Evolutionary conservation across 92 coral and sea anemone genomes (phyloP), one percentile per base, ranked within the genome.

Genomic region (Hydrozoanthus gracilis): DNA sequence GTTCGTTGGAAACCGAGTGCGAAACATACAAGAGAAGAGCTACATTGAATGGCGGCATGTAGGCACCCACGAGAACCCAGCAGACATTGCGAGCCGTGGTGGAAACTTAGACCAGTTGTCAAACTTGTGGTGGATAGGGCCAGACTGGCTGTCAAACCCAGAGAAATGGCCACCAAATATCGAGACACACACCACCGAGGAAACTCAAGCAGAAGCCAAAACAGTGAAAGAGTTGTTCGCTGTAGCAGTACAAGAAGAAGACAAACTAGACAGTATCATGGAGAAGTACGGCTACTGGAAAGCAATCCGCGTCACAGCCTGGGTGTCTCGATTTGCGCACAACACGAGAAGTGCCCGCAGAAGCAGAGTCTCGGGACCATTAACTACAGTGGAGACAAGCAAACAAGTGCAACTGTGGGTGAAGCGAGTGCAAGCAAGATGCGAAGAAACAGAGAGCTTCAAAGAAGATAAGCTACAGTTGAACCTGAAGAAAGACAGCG

Each of bases 71-170:
- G 90, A 91, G 51, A 91, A 91, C 86, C 94, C 93, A 76, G 91
- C 89, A 65, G 92, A 92, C 67, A 77, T 87, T 86, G 92, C 87
- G 67, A 89, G 93, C 88, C 84, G 87, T 39, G 90, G 92, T 58
- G 95, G 93, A 44, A 70, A 27, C 77, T 86, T 92, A 47, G 51
- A 74, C 82, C 75, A 84, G 67, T 83, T 73, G 62, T 47, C 55
- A 61, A 79, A 44, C 66, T 73, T 92, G 65, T 88, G 95, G 92
- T 92, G 95, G 95, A 67, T 74, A 62, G 95, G 95, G 39, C 93
- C 93, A 66, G 91, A 74, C 56, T 92, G 93, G 95, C 89, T 90
- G 44, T 71, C 85, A 75, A 86, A 92, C 35, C 91, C 87, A 71
- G 83, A 45, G 60, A 75, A 76, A 46, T 92, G 95, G 95, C 93